A percentile compares a stretch with the other conserved stretches of the same genome.
phyloP scores from a whole-genome alignment of 2,797 vertebrate genomes.

The Channa striata region DNA sequence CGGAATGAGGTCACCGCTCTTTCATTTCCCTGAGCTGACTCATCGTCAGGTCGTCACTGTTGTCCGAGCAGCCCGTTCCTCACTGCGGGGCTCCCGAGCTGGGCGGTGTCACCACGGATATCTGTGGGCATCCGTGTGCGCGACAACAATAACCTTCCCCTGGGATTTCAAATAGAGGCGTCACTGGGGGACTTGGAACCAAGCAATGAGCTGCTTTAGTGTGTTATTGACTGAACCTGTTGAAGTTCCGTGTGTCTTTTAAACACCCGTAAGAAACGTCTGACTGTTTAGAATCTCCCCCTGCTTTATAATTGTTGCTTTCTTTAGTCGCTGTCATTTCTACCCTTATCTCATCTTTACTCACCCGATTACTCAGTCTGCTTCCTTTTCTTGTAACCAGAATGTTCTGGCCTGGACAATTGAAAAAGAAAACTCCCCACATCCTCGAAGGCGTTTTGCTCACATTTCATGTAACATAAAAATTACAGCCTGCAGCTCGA shows the following conservation, averaged over 20 bases:
- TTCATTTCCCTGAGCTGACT: conserved; percentile 69
- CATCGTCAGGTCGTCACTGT: conserved; percentile 54
- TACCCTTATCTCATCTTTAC: conserved; percentile 23
- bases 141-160: conserved; percentile 51
- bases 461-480: conserved; percentile 62
- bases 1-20: conserved; percentile 72
- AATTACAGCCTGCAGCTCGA: conserved; percentile 59
- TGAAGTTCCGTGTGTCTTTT: conserved; percentile 10
- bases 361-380: conserved; percentile 37
- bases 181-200: conserved; percentile 43
- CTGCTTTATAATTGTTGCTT: conserved; percentile 57
- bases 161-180: conserved; percentile 46
- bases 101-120: conserved; percentile 57
- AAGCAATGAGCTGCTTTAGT: conserved; percentile 28
- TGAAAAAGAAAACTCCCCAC: conserved; percentile 59
- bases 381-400: conserved; percentile 45
- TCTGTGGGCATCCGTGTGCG: conserved; percentile 41
- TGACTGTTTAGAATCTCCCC: conserved; percentile 37
- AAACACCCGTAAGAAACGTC: conserved; percentile 5
- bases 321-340: conserved; percentile 52
- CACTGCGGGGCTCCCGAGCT: conserved; percentile 13
- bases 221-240: conserved; percentile 25
- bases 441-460: conserved; percentile 56
- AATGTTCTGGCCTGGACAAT: conserved; percentile 62
- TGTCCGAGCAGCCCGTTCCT: conserved; percentile 23